Base-by-base conservation (phyloP, 2,888 invertebrate genomes). In the Smittia aterrima region DNA sequence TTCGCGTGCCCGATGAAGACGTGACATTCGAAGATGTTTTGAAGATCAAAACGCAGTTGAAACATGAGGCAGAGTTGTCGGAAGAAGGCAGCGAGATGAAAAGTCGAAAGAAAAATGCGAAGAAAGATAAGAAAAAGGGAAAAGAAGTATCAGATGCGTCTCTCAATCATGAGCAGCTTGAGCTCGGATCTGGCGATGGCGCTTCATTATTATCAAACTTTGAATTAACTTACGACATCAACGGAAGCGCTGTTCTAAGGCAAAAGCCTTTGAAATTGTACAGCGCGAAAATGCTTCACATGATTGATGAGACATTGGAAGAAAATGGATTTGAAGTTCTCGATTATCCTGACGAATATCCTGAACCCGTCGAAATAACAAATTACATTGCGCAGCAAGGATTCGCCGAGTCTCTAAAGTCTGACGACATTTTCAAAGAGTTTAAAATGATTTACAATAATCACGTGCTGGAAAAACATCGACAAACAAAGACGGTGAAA, bases 271-370 rank as follows among this genome's bases (percentile, higher is more conserved):
- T 32, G 1, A 24, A 20, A 25, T 13, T 40, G 11, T 25, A 13
- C 25, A 64, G 73, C 47, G 73, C 64, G 1, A 41, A 73, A 41
- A 38, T 73, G 40, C 40, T 73, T 1, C 62, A 73, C 16, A 20
- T 73, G 16, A 27, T 41, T 16, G 73, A 73, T 25, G 64, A 73
- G 62, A 38, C 38, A 7, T 2, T 73, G 4, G 64, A 62, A n/a
- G 13, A 38, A 13, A 11, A 38, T 1, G 22, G 62, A n/a, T 73
- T 73, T 64, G 18, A 16, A n/a, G 73, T 64, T 13, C 64, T 73
- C 16, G 73, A 73, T 25, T 73, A 73, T 64, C 62, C 73, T 11
- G 24, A 64, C 16, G 73, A 73, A 13, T 73, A 40, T 64, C 73
- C 73, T 27, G 38, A 40, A n/a, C 9, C 62, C 3, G 16, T 24